Conservation (phyloP, 2,113 vertebrate genomes). For the Lynx canadensis region DNA sequence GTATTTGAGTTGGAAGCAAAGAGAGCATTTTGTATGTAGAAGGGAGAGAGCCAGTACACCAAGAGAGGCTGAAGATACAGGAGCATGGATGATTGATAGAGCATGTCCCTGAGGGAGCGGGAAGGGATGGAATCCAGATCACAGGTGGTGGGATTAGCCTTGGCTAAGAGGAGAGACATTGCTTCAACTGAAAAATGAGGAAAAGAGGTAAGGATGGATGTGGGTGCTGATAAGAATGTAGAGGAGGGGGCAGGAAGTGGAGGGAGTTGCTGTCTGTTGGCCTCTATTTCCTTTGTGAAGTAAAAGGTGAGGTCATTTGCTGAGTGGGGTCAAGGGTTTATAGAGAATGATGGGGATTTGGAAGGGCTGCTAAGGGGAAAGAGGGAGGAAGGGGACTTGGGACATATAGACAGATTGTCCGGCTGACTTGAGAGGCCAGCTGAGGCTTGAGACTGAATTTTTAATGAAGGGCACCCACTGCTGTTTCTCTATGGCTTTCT, state of each 20-base stretch:
- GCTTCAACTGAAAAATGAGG: slow-evolving; percentile 77
- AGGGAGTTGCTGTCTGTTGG: slow-evolving; percentile 75
- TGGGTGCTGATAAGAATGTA: slow-evolving; percentile 75
- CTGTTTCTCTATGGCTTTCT: background rate
- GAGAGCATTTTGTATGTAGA: slow-evolving; percentile 9
- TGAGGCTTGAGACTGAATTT: background rate
- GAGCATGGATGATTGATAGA: slow-evolving; percentile 75
- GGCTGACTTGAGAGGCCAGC: background rate
- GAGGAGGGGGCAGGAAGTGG: slow-evolving; percentile 67
- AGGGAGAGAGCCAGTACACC: background rate
- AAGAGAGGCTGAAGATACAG: slow-evolving; percentile 39
- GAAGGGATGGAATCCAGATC: slow-evolving; percentile 77
- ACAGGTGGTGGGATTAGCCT: slow-evolving; percentile 81
- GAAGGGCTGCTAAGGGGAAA: slow-evolving; percentile 34
- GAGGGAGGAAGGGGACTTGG: slow-evolving; percentile 41
- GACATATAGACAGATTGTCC: slow-evolving; percentile 1
- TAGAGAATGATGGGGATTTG: slow-evolving; percentile 72
- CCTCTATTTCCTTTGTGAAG: slow-evolving; percentile 75
- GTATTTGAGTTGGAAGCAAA: slow-evolving; percentile 55
- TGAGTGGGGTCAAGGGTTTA: slow-evolving; percentile 81
- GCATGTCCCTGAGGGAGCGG: slow-evolving; percentile 21
- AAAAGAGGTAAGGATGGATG: slow-evolving; percentile 75
- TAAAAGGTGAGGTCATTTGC: slow-evolving; percentile 80
- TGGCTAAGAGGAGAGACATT: slow-evolving; percentile 68
- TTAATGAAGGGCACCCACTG: background rate